phyloP scores from a whole-genome alignment of 2,888 invertebrate species.

The Chrysolina haemoptera region DNA sequence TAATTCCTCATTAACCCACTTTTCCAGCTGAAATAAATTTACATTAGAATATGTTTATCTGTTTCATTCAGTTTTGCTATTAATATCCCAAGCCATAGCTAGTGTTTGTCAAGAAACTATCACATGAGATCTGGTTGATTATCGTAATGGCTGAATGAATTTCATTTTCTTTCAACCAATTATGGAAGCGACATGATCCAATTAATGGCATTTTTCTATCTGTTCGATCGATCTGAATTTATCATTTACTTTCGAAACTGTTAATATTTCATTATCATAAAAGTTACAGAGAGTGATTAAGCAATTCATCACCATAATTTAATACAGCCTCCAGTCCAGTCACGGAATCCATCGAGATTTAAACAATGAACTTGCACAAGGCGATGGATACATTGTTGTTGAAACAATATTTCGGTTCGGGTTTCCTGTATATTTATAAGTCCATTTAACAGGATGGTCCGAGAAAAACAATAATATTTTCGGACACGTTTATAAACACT shows the following conservation, averaged over 20 bases:
- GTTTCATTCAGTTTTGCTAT: not conserved
- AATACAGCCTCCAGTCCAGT: constrained; percentile 23
- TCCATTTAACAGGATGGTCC: not conserved
- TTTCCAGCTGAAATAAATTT: no score
- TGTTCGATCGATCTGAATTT: not conserved
- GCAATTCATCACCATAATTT: constrained; percentile 29
- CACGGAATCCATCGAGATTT: constrained; percentile 16
- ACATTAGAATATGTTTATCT: no score
- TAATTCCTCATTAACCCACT: no score
- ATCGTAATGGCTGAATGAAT: constrained; percentile 6
- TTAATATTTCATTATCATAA: constrained; percentile 21
- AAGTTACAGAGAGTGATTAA: constrained; percentile 19
- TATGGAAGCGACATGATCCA: constrained; percentile 21
- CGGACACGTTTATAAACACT: no score
- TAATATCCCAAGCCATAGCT: not conserved
- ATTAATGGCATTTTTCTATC: constrained; percentile 15
- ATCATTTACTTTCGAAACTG: constrained; percentile 15
- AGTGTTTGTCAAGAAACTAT: not conserved
- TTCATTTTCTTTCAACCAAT: constrained; percentile 4
- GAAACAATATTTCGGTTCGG: not conserved
- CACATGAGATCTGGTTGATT: not conserved
- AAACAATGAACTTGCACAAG: constrained; percentile 11
- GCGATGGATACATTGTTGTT: constrained; percentile 20
- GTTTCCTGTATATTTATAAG: not conserved
- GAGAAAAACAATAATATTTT: not conserved